Evolutionary conservation across 2,113 vertebrate genomes (phyloP).

Genomic region (Laterallus jamaicensis): DNA sequence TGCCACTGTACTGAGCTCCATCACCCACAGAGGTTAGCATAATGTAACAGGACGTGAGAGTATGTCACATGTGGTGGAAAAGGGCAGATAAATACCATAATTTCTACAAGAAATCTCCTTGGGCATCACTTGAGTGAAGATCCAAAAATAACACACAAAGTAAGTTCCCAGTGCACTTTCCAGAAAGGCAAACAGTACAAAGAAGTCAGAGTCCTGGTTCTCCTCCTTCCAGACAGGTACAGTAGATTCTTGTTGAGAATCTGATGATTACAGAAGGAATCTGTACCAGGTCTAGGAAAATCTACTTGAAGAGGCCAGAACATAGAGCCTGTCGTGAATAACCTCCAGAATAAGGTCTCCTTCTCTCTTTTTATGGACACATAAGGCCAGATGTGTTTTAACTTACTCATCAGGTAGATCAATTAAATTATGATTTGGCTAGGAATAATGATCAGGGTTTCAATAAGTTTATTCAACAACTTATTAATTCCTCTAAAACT

Average conservation of each 20-base stretch:
- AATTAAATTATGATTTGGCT: background rate
- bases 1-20: constrained; percentile 16
- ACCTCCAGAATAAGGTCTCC: background rate
- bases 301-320: background rate
- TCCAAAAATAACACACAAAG: background rate
- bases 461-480: background rate
- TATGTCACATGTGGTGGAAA: background rate
- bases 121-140: background rate
- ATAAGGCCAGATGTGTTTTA: background rate
- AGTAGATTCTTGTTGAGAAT: background rate
- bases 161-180: background rate
- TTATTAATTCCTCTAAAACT: background rate
- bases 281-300: background rate
- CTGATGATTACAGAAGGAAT: background rate
- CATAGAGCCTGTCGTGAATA: background rate
- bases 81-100: background rate
- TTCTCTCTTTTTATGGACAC: background rate
- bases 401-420: background rate
- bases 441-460: background rate
- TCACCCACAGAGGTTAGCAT: constrained; percentile 13
- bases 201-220: background rate
- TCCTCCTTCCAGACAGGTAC: background rate
- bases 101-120: background rate
- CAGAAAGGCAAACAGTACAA: background rate
- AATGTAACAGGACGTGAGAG: background rate